Evolutionary conservation across 2,888 invertebrate species (phyloP).

Genomic region (Byasa hedistus): DNA sequence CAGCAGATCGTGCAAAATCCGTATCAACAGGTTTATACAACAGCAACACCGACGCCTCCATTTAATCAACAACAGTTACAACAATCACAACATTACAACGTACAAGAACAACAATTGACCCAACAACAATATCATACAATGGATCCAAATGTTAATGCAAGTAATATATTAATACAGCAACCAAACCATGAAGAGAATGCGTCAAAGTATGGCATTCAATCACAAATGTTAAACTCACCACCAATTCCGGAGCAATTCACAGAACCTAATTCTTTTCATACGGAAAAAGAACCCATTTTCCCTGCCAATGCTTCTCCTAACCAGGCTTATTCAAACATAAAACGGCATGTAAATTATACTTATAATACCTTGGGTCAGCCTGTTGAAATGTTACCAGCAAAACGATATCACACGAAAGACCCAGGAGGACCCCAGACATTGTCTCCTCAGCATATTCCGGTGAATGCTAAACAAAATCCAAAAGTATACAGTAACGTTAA

Average conservation of each 20-base stretch:
- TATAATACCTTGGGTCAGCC: slow-evolving; percentile 72
- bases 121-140: slow-evolving; percentile 1
- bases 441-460: slow-evolving; percentile 49
- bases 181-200: slow-evolving; percentile 1
- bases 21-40: slow-evolving; percentile 43
- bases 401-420: slow-evolving; percentile 44
- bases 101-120: slow-evolving; percentile 35
- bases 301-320: slow-evolving; percentile 55
- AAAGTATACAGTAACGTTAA: slow-evolving; percentile 54
- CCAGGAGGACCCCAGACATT: slow-evolving; percentile 58
- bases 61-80: slow-evolving; percentile 34
- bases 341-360: slow-evolving; percentile 40
- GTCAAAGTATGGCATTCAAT: neutral
- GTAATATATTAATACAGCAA: slow-evolving; percentile 1
- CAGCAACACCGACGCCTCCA: slow-evolving; percentile 18
- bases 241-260: slow-evolving; percentile 10
- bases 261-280: slow-evolving; percentile 33
- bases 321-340: slow-evolving; percentile 25
- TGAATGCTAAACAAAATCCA: slow-evolving; percentile 36
- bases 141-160: neutral
- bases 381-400: slow-evolving; percentile 55
- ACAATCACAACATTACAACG: slow-evolving; percentile 35
- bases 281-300: slow-evolving; percentile 56
- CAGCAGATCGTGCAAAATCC: slow-evolving; percentile 34
- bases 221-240: slow-evolving; percentile 13